These are phyloP conservation scores for Toxotes lorentzi DNA, from an alignment of 2,797 vertebrate species.

Conservation along the genomic window DNA sequence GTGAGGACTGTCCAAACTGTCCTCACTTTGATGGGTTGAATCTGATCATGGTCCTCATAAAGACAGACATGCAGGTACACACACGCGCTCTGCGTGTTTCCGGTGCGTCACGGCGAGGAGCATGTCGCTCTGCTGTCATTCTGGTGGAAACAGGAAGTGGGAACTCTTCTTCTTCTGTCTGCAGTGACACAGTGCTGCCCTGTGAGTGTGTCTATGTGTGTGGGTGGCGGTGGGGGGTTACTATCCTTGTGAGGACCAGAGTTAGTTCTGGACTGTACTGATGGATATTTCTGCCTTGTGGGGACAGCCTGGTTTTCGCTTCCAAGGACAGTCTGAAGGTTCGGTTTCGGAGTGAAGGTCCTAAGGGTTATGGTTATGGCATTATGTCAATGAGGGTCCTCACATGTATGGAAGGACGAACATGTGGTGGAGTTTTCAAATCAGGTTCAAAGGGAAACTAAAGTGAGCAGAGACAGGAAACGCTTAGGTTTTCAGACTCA, in stretches of 20 bases:
- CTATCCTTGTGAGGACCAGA: neutral
- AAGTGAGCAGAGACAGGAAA: too few relatives aligned
- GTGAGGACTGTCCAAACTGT: neutral
- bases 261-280: too few relatives aligned
- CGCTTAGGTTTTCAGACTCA: too few relatives aligned
- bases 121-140: conserved; percentile 40
- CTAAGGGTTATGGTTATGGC: too few relatives aligned
- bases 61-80: neutral
- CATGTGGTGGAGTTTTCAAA: neutral
- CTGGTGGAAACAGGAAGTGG: conserved; percentile 71
- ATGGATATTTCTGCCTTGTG: too few relatives aligned
- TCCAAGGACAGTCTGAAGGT: too few relatives aligned
- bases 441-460: neutral
- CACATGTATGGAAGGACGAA: neutral
- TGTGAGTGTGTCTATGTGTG: conserved; percentile 7
- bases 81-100: conserved; percentile 31
- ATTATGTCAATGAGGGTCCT: neutral
- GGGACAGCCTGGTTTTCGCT: too few relatives aligned
- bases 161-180: conserved; percentile 22
- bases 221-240: neutral
- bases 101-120: conserved; percentile 33
- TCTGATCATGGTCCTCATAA: neutral
- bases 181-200: neutral
- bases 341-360: too few relatives aligned
- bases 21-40: neutral